Base-by-base conservation (phyloP, 35 echinoderm and acorn worm species). In the Apostichopus californicus region DNA sequence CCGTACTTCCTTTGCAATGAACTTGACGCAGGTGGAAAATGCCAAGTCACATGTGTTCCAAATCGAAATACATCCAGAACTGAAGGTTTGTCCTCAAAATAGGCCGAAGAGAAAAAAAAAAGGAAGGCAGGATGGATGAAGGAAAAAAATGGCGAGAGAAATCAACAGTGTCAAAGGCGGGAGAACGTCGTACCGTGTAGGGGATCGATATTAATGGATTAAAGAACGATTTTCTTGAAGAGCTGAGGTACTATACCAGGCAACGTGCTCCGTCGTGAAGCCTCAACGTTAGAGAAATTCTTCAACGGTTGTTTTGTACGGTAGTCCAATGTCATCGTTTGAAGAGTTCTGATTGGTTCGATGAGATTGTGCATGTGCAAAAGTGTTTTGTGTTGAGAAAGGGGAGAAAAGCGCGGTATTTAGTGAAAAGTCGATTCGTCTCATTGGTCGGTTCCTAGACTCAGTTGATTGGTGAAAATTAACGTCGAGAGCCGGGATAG, bases 121-220 rank as follows among this genome's bases (percentile, higher is more conserved):
- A 59, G 34, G 34, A 46, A 46, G 34, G 34, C 34, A 85, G 81
- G 21, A 58, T 85, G 81, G 55, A 85, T 75, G 71, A 20, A 59
- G 81, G 34, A 46, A 46, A 46, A 46, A 59, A 85, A 85, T 18
- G 57, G 28, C 58, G 56, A 58, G 81, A 56, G 81, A 85, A 58
- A 85, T 85, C 57, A 85, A 85, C 81, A 85, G 81, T 85, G 81
- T 56, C 81, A 85, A 85, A 85, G 15, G 56, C 55, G 81, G 81
- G 81, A 85, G 23, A 6, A 59, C 56, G 81, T 85, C 54, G 55
- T 58, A 58, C 81, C 8, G 81, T 85, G 57, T 85, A 54, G 81
- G 81, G 81, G 58, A 85, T 85, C 81, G 81, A 85, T 85, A 85
- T 85, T 58, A 85, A 85, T 85, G 81, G 81, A 85, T 85, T 85